Evolutionary conservation across 2,888 invertebrate genomes (phyloP).

Genomic region (Icerya purchasi): DNA sequence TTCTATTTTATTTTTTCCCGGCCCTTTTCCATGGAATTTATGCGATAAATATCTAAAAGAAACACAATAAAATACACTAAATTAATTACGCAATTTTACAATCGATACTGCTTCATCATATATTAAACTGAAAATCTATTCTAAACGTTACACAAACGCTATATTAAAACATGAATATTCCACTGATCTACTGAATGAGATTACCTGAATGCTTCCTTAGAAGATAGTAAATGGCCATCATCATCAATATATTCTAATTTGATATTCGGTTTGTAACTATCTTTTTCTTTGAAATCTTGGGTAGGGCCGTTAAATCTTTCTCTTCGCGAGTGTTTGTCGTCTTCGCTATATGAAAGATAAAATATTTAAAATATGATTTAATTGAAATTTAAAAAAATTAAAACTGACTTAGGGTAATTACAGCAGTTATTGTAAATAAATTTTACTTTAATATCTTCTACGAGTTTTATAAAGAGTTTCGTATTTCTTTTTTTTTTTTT

Average conservation of each 20-base stretch:
- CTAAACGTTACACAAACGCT: no score
- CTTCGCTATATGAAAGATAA: slow-evolving; percentile 34
- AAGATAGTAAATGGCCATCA: slow-evolving; percentile 71
- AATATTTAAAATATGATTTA: no score
- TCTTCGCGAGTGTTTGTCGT: slow-evolving; percentile 52
- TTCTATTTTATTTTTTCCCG: slow-evolving; percentile 93
- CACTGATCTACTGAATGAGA: no score
- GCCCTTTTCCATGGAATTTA: slow-evolving; percentile 98
- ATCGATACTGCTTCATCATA: no score
- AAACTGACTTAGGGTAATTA: no score
- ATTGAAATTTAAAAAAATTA: no score
- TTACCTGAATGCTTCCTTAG: slow-evolving; percentile 77
- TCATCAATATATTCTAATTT: slow-evolving; percentile 95
- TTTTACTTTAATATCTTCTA: not conserved
- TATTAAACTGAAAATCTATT: no score
- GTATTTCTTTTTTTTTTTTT: no score
- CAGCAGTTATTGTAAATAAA: no score
- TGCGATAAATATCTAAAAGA: slow-evolving; percentile 65
- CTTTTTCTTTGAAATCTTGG: slow-evolving; percentile 79
- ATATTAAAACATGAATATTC: no score
- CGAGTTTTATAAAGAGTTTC: no score
- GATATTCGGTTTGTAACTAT: slow-evolving; percentile 73
- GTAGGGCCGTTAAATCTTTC: slow-evolving; percentile 61
- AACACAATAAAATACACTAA: slow-evolving; percentile 4
- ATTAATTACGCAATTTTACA: no score